phyloP scores from a whole-genome alignment of 2,888 invertebrate species.

The Chalcis sispes region DNA sequence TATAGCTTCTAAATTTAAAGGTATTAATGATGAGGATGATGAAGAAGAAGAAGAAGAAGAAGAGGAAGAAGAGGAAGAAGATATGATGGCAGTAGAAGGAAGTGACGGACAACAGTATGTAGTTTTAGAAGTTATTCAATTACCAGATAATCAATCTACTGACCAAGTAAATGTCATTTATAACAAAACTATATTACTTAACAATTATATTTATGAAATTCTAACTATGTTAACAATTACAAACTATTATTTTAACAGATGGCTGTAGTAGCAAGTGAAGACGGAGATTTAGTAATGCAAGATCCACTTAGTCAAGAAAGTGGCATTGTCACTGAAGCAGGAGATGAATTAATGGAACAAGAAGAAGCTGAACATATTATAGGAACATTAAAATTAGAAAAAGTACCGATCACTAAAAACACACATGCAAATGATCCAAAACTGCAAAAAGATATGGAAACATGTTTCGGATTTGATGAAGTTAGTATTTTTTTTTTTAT shows the following conservation, averaged over 20 bases:
- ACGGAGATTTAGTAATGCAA: conserved; percentile 74
- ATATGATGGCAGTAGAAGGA: conserved; percentile 83
- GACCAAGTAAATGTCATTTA: conserved; percentile 76
- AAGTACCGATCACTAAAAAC: conserved; percentile 66
- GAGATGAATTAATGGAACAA: conserved; percentile 76
- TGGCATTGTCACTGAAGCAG: conserved; percentile 77
- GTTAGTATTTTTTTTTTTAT: conserved; percentile 80
- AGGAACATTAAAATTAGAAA: conserved; percentile 53
- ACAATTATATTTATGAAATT: neutral
- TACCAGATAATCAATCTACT: conserved; percentile 83
- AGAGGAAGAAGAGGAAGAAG: conserved; percentile 77
- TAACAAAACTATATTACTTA: conserved; percentile 12
- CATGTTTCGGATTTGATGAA: conserved; percentile 89
- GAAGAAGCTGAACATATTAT: conserved; percentile 72
- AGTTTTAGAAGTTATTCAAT: conserved; percentile 91
- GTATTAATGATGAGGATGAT: conserved; percentile 75
- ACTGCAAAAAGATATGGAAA: conserved; percentile 83
- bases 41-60: conserved; percentile 78
- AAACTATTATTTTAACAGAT: conserved; percentile 65
- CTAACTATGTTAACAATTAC: conserved; percentile 12
- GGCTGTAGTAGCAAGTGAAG: conserved; percentile 77
- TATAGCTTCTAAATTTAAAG: conserved; percentile 74
- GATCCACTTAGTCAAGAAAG: conserved; percentile 72
- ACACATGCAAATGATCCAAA: conserved; percentile 68
- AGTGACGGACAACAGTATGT: conserved; percentile 90